Conservation (phyloP, 2,113 vertebrate species). For the Clinocottus analis region DNA sequence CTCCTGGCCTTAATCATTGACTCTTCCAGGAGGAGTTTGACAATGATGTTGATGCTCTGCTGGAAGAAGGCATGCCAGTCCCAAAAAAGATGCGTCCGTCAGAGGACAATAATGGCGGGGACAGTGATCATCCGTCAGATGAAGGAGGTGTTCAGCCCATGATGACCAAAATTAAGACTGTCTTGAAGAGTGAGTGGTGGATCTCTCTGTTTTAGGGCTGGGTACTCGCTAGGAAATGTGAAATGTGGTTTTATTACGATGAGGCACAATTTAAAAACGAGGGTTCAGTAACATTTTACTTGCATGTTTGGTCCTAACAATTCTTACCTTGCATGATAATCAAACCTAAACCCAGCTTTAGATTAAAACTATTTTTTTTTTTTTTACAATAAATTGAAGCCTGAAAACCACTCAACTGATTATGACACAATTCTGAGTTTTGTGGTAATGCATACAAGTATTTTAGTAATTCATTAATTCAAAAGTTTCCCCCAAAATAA, state of each 20-base stretch:
- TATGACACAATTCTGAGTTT: not conserved
- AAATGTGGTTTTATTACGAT: not conserved
- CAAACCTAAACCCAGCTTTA: not conserved
- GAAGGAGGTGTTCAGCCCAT: constrained; percentile 97
- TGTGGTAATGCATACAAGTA: not conserved
- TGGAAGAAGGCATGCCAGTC: constrained; percentile 96
- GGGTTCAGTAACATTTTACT: not conserved
- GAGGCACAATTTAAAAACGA: no score
- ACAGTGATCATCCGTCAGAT: constrained; percentile 96
- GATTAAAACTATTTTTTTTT: not conserved
- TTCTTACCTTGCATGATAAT: not conserved
- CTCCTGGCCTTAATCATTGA: constrained; percentile 65
- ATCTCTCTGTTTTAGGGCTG: constrained; percentile 4
- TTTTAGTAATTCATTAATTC: not conserved
- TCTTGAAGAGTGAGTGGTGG: constrained; percentile 94
- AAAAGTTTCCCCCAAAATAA: not conserved
- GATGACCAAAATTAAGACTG: constrained; percentile 99
- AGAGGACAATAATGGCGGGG: constrained; percentile 90
- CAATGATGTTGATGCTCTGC: constrained; percentile 97
- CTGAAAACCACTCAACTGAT: not conserved
- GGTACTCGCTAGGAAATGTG: not conserved
- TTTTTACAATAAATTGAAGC: not conserved
- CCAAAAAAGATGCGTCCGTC: constrained; percentile 92
- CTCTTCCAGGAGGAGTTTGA: constrained; percentile 98
- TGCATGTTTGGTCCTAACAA: not conserved